Conservation (phyloP, 2,888 invertebrate genomes). For the Cryptosula pallasiana region DNA sequence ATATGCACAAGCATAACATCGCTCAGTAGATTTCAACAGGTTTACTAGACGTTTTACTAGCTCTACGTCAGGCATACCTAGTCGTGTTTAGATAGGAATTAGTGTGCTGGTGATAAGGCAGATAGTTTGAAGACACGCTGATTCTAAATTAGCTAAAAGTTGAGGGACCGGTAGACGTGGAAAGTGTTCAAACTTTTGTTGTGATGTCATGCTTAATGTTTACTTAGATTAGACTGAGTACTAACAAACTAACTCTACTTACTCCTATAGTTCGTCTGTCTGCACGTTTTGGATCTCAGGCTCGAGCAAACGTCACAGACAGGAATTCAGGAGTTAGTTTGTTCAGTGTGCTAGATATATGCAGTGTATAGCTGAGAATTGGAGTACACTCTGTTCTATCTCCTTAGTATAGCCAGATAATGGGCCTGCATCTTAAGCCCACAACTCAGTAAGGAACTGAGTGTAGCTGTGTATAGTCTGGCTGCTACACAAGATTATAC, state of each 20-base stretch:
- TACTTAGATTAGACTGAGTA: neutral
- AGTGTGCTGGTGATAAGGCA: too few relatives aligned
- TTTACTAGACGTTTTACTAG: too few relatives aligned
- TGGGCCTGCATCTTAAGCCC: too few relatives aligned
- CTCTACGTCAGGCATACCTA: too few relatives aligned
- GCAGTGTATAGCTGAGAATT: neutral
- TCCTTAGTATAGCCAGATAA: neutral
- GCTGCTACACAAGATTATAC: conserved; percentile 18
- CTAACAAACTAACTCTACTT: neutral
- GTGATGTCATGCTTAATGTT: conserved; percentile 20
- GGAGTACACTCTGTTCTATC: neutral
- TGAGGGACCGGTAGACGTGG: neutral
- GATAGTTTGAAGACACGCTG: neutral
- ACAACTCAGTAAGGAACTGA: neutral
- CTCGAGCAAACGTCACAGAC: too few relatives aligned
- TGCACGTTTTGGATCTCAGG: neutral
- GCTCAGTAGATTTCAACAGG: too few relatives aligned
- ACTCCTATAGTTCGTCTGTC: neutral
- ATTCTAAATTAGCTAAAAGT: neutral
- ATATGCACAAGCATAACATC: too few relatives aligned
- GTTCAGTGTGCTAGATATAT: neutral
- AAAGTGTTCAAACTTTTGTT: neutral
- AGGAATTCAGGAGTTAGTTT: neutral
- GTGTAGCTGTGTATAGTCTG: neutral
- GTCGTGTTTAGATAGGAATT: too few relatives aligned